Base-by-base conservation (phyloP, 2,888 invertebrate genomes). In the Noctua janthe region DNA sequence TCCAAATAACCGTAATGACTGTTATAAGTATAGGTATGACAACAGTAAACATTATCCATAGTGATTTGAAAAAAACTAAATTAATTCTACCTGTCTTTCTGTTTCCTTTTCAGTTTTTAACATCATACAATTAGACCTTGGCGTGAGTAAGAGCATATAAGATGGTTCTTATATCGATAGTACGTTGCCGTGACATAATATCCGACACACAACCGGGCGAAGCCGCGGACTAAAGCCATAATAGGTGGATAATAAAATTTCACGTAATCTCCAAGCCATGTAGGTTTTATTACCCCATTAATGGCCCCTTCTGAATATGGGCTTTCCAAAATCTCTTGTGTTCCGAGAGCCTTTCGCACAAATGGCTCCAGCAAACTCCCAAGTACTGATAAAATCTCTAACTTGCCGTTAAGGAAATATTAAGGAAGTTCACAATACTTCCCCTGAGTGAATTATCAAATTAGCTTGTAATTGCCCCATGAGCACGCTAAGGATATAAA, bases 401-500 rank as follows among this genome's bases (percentile, higher is more conserved):
- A 76, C n/a, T 74, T 49, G 13, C 73, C 35, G 17, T 47, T 35
- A n/a, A 67, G 71, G 76, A 85, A 84, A 64, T 70, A 76, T 73
- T 74, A 76, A 71, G 73, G 47, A 78, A 76, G 71, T 78, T 62
- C 8, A 62, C 39, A 78, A 62, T 29, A 74, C 66, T 64, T 56
- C 5, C 62, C 6, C n/a, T 62, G 35, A 67, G 74, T 73, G 64
- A 83, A 76, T 79, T 71, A 86, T 85, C 71, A 69, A 86, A 86
- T 86, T 83, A 86, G 39, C 47, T 76, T 74, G 62, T 85, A 83
- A 86, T 83, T 66, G 64, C 73, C 54, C 56, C 59, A 15, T 74
- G 73, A 66, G 71, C 87, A 85, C 79, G 85, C 78, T 29, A 69
- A 59, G 56, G 51, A 23, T 64, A 78, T 85, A 83, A 83, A 86